Evolutionary conservation across 2,113 vertebrate genomes (phyloP).

Genomic region (Romanogobio albipinnatus): DNA sequence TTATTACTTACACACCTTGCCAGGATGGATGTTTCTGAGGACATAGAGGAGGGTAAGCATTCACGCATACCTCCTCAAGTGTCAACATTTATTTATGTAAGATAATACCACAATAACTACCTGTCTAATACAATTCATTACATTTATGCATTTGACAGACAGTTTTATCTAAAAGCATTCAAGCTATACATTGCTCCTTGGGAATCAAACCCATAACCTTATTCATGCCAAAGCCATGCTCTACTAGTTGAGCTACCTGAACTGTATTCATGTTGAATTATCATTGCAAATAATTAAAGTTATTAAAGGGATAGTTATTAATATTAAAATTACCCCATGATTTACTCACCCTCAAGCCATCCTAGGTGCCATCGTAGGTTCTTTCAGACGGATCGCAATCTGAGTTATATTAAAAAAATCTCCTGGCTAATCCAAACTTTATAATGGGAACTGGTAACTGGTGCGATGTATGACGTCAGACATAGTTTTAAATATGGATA

Average conservation of each 20-base stretch:
- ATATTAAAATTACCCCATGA: too few species aligned
- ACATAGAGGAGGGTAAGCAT: slow-evolving; percentile 90
- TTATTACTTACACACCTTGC: slow-evolving; percentile 90
- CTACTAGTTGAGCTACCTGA: not conserved
- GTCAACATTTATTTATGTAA: not conserved
- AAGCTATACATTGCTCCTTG: not conserved
- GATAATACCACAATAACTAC: not conserved
- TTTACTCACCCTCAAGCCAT: too few species aligned
- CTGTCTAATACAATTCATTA: not conserved
- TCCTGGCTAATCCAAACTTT: too few species aligned
- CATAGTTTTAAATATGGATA: too few species aligned
- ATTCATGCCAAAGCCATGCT: not conserved
- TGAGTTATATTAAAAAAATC: too few species aligned
- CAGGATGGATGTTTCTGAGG: slow-evolving; percentile 92
- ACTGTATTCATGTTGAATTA: not conserved
- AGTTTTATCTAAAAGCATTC: not conserved
- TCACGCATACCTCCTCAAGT: not conserved
- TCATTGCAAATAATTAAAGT: too few species aligned
- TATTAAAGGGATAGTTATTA: not conserved
- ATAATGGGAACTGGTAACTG: too few species aligned
- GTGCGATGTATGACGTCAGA: too few species aligned
- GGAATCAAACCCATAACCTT: not conserved
- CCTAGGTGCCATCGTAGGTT: too few species aligned
- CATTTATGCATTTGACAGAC: not conserved
- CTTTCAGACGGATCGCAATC: too few species aligned